These are phyloP conservation scores for Caenorhabditis zanzibari DNA, from an alignment of 2,888 invertebrate species.

Conservation along the genomic window DNA sequence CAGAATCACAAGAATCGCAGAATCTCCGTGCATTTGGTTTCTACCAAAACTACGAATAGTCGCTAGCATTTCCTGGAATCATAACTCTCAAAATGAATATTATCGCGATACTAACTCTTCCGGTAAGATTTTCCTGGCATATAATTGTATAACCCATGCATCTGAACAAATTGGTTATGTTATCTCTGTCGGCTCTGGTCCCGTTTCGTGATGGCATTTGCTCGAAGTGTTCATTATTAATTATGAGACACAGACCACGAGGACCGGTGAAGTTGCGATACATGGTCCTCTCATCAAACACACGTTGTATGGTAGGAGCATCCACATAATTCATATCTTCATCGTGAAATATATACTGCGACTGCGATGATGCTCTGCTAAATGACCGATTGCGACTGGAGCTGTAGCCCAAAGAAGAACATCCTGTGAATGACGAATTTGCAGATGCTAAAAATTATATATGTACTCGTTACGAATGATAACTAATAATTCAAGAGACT, in stretches of 20 bases:
- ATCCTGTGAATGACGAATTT: conserved; percentile 48
- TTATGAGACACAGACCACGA: conserved; percentile 81
- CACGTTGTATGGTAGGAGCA: conserved; percentile 43
- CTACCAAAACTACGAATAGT: conserved; percentile 72
- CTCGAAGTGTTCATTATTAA: conserved; percentile 81
- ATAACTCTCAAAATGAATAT: background rate
- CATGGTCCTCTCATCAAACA: conserved; percentile 64
- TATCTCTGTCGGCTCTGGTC: conserved; percentile 73
- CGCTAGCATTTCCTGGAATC: conserved; percentile 72
- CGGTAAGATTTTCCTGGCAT: conserved; percentile 75
- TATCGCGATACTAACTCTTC: conserved; percentile 62
- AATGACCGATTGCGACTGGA: conserved; percentile 21
- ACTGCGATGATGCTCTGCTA: conserved; percentile 19
- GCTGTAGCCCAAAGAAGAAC: conserved; percentile 48
- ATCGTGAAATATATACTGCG: conserved; percentile 53
- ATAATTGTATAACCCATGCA: conserved; percentile 78
- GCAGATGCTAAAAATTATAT: conserved; percentile 44
- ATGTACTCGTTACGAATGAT: background rate
- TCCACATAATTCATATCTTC: conserved; percentile 61
- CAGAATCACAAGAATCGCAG: conserved; percentile 78
- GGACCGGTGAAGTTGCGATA: conserved; percentile 79
- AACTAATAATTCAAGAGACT: no score
- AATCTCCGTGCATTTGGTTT: conserved; percentile 66
- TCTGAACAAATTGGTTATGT: conserved; percentile 74
- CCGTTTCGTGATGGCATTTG: conserved; percentile 75